Conservation (phyloP, 2,888 invertebrate genomes). For the Stomorhina lunata region DNA sequence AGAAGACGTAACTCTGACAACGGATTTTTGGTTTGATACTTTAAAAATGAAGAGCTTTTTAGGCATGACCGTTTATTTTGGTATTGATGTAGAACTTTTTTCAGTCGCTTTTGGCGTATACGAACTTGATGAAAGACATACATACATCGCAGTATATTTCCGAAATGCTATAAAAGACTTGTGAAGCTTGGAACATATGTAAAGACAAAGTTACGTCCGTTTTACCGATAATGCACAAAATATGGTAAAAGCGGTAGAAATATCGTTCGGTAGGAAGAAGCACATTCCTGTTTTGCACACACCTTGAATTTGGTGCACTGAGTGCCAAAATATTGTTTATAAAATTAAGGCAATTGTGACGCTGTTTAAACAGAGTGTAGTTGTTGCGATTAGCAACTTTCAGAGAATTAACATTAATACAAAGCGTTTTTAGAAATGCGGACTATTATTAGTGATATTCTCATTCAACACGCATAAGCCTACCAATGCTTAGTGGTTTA, state of each 20-base stretch:
- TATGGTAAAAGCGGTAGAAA: slow-evolving; percentile 54
- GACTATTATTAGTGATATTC: slow-evolving; percentile 1
- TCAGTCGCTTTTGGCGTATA: slow-evolving; percentile 51
- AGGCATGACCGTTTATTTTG: slow-evolving; percentile 54
- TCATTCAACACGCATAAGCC: neutral
- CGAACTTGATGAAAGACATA: slow-evolving; percentile 49
- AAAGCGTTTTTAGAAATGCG: slow-evolving; percentile 13
- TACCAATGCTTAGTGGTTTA: neutral
- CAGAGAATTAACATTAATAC: neutral
- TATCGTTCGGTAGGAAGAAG: slow-evolving; percentile 56
- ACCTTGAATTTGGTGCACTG: neutral
- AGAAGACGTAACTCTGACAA: slow-evolving; percentile 53
- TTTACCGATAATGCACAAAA: slow-evolving; percentile 60
- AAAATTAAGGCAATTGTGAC: slow-evolving; percentile 4
- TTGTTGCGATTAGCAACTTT: slow-evolving; percentile 1
- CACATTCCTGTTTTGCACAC: slow-evolving; percentile 8
- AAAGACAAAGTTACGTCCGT: slow-evolving; percentile 53
- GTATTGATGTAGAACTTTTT: slow-evolving; percentile 34
- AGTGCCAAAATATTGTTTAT: neutral
- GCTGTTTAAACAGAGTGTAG: slow-evolving; percentile 2
- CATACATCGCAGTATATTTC: slow-evolving; percentile 54
- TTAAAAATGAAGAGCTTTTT: slow-evolving; percentile 55
- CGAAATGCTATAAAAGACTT: slow-evolving; percentile 47
- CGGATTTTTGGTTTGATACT: slow-evolving; percentile 53
- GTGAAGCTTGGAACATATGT: slow-evolving; percentile 47